A percentile compares a stretch with the other conserved stretches of the same genome.
These are phyloP conservation scores for Metallyticus violacea DNA, from an alignment of 2,888 invertebrate species.

Conservation along the genomic window DNA sequence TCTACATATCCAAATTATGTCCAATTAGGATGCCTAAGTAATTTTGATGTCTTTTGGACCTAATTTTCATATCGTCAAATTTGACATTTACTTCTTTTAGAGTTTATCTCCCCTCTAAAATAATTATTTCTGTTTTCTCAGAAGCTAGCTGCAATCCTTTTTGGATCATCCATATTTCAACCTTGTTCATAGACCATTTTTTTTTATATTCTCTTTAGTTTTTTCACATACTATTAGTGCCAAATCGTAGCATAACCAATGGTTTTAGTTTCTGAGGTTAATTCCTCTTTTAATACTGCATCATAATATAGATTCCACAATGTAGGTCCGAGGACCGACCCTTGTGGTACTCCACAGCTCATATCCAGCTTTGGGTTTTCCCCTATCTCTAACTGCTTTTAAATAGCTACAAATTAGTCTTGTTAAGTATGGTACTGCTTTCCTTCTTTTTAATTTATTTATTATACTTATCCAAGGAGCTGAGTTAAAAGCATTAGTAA, in stretches of 20 bases:
- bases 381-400: not conserved
- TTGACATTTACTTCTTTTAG: not conserved
- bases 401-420: not conserved
- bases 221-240: not conserved
- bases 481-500: not conserved
- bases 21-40: not conserved
- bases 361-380: not conserved
- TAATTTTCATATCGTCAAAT: not conserved
- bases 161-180: not conserved
- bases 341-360: not conserved
- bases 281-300: not conserved
- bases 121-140: not conserved
- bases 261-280: not conserved
- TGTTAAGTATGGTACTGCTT: not conserved
- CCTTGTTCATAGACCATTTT: not conserved
- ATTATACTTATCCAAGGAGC: not conserved
- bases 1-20: not conserved
- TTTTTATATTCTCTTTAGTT: not conserved
- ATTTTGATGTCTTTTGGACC: not conserved
- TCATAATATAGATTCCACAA: not conserved
- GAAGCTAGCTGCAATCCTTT: not conserved
- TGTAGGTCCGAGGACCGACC: not conserved
- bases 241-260: not conserved
- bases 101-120: not conserved
- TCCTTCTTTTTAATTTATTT: not conserved